phyloP scores from a whole-genome alignment of 1,140 invertebrate genomes.

The Xylocopa sonorina region DNA sequence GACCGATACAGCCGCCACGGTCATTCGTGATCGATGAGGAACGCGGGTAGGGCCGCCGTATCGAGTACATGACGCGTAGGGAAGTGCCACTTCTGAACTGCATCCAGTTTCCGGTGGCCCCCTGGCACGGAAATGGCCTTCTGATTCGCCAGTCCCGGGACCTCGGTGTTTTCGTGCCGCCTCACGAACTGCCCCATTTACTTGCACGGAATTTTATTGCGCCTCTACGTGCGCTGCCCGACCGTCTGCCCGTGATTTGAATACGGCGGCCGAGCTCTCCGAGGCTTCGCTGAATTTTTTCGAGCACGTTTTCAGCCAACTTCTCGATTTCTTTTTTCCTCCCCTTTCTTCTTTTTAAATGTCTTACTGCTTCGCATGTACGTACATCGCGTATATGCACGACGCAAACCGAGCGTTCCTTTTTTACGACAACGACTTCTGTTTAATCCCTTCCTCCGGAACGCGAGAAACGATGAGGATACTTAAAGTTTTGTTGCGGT shows the following conservation, averaged over 20 bases:
- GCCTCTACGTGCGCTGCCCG: not conserved
- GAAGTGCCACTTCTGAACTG: slow-evolving; percentile 7
- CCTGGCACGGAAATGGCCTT: slow-evolving; percentile 13
- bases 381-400: too few relatives aligned
- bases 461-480: too few relatives aligned
- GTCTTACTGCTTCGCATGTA: too few relatives aligned
- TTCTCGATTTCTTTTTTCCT: too few relatives aligned
- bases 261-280: not conserved
- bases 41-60: not conserved
- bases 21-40: not conserved
- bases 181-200: slow-evolving; percentile 5
- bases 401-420: too few relatives aligned
- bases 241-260: slow-evolving; percentile 3
- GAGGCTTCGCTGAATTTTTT: not conserved
- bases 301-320: too few relatives aligned
- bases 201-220: not conserved
- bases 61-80: not conserved
- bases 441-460: too few relatives aligned
- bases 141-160: slow-evolving; percentile 3
- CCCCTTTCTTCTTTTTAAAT: too few relatives aligned
- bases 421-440: too few relatives aligned
- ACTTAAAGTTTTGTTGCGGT: too few relatives aligned
- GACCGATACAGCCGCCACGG: not conserved
- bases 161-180: slow-evolving; percentile 16
- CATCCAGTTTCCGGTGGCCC: slow-evolving; percentile 2